Evolutionary conservation across 2,797 vertebrate genomes (phyloP).

Genomic region (Pipistrellus pygmaeus): DNA sequence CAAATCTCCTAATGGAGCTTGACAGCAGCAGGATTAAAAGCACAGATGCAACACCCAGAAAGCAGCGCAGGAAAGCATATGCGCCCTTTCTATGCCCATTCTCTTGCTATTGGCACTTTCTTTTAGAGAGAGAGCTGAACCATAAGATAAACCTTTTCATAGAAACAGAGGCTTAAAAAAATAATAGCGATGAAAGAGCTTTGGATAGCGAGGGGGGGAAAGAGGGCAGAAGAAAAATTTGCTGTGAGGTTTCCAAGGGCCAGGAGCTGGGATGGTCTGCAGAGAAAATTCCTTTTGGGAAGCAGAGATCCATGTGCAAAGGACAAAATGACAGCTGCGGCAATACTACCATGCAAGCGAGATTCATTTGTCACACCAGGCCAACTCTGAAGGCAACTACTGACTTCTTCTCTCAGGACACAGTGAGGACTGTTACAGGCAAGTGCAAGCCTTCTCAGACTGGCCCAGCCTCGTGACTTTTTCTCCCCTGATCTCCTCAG

Average conservation of each 20-base stretch:
- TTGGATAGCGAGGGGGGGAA: conserved; percentile 6
- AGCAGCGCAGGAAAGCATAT: conserved; percentile 64
- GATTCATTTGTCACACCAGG: not conserved
- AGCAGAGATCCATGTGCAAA: not conserved
- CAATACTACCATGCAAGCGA: not conserved
- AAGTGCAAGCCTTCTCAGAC: not conserved
- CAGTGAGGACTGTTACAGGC: not conserved
- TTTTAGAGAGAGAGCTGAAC: conserved; percentile 85
- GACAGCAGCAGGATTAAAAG: conserved; percentile 88
- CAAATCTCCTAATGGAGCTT: conserved; percentile 87
- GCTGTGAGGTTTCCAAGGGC: not conserved
- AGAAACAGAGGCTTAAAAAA: conserved; percentile 57
- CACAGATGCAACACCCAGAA: conserved; percentile 68
- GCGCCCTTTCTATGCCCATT: not conserved
- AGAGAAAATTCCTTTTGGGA: not conserved
- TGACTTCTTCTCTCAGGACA: not conserved
- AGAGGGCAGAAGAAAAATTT: conserved; percentile 4
- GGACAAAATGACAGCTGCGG: not conserved
- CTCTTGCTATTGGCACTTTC: conserved; percentile 75
- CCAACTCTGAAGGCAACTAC: not conserved
- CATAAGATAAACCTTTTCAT: conserved; percentile 80
- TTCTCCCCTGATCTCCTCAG: not conserved
- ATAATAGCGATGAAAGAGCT: not conserved
- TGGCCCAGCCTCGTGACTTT: not conserved
- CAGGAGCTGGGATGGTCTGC: not conserved